phyloP scores from a whole-genome alignment of 2,797 vertebrate genomes.

The Furcifer pardalis region DNA sequence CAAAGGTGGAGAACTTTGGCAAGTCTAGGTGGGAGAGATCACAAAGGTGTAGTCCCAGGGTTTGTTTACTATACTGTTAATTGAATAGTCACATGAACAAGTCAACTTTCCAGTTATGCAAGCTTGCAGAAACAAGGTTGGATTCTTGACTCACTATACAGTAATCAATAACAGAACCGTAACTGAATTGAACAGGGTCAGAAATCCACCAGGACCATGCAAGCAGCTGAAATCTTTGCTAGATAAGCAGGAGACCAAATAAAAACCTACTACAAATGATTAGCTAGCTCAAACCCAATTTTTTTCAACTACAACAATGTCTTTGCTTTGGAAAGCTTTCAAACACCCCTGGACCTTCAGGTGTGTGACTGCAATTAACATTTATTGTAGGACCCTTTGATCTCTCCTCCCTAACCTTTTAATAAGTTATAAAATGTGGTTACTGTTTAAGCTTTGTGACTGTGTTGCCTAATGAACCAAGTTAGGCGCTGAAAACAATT shows the following conservation, averaged over 20 bases:
- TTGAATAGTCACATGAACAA: background rate
- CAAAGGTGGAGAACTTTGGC: background rate
- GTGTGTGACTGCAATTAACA: conserved; percentile 35
- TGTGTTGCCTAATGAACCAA: background rate
- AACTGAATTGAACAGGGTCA: conserved; percentile 15
- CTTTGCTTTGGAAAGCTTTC: background rate
- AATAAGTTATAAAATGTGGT: conserved; percentile 18
- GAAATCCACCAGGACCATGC: conserved; percentile 13
- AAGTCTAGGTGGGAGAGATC: background rate
- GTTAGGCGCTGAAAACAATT: background rate
- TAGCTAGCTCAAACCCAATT: conserved; percentile 9
- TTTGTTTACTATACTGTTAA: background rate
- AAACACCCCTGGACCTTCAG: background rate
- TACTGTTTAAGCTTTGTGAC: conserved; percentile 17
- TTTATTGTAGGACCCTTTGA: conserved; percentile 28
- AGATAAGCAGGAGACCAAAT: conserved; percentile 22
- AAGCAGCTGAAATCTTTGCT: conserved; percentile 12
- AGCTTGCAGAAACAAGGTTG: conserved; percentile 24
- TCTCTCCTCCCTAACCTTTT: background rate
- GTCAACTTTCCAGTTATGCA: background rate
- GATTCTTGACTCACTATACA: conserved; percentile 3
- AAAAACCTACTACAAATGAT: conserved; percentile 26
- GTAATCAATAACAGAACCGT: conserved; percentile 20
- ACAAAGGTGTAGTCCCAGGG: no score
- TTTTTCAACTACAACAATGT: background rate